Evolutionary conservation across 2,888 invertebrate species (phyloP).

Genomic region (Stramonita haemastoma): DNA sequence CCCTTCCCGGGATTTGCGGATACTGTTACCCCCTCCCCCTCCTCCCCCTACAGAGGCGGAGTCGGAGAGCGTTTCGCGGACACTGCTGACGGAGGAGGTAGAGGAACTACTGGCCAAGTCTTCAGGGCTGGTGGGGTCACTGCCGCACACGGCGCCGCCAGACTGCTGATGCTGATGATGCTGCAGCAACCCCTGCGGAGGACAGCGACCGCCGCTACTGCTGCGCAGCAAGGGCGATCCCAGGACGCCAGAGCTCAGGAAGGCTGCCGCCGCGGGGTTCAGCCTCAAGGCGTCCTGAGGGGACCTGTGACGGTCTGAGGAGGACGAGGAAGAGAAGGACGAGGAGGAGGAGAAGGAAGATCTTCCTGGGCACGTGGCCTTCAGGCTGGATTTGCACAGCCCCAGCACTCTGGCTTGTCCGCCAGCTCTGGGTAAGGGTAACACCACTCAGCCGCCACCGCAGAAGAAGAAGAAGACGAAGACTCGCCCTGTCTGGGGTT

Average conservation of each 20-base stretch:
- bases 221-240: too few species aligned
- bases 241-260: too few species aligned
- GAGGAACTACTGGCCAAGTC: conserved; percentile 31
- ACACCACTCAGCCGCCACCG: too few species aligned
- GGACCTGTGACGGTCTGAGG: not conserved
- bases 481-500: not conserved
- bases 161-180: not conserved
- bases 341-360: not conserved
- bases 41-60: not conserved
- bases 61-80: conserved; percentile 1
- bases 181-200: not conserved
- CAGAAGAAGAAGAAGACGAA: not conserved
- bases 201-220: not conserved
- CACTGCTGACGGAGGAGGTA: conserved; percentile 2
- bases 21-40: not conserved
- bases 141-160: not conserved
- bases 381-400: not conserved
- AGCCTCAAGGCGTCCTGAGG: too few species aligned
- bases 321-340: not conserved
- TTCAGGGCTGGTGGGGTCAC: conserved; percentile 16
- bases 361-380: not conserved
- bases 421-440: not conserved
- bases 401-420: not conserved
- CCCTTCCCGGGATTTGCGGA: not conserved
- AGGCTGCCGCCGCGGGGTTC: too few species aligned